Evolutionary conservation across 2,888 invertebrate species (phyloP).

Genomic region (Ligdia adustata): DNA sequence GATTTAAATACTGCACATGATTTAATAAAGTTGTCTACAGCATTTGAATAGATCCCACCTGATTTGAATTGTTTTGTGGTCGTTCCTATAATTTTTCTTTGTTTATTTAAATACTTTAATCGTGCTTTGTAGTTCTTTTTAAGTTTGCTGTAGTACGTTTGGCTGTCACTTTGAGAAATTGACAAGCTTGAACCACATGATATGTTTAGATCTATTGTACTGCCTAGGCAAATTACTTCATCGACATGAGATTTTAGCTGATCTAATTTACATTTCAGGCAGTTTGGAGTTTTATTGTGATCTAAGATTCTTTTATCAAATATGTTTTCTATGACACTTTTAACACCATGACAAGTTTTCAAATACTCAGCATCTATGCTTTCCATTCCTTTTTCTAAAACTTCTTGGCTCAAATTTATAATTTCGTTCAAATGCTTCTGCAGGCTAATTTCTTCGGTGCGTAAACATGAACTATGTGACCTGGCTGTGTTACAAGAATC

Average conservation of each 20-base stretch:
- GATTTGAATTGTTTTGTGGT: constrained; percentile 41
- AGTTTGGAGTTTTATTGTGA: background rate
- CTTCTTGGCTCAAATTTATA: constrained; percentile 37
- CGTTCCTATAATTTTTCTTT: constrained; percentile 43
- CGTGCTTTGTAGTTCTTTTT: constrained; percentile 3
- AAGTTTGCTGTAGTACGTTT: no score
- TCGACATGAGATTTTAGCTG: constrained; percentile 2
- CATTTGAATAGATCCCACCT: constrained; percentile 27
- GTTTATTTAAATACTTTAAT: constrained; percentile 37
- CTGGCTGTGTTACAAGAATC: background rate
- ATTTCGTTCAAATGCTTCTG: constrained; percentile 39
- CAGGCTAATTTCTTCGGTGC: constrained; percentile 12
- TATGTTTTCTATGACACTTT: constrained; percentile 28
- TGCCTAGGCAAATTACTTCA: constrained; percentile 2
- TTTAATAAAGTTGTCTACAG: constrained; percentile 1
- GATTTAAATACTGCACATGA: constrained; percentile 31
- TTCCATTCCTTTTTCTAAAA: constrained; percentile 36
- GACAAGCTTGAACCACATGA: no score
- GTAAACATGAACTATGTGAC: background rate
- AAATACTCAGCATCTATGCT: constrained; percentile 38
- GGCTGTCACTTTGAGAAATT: no score
- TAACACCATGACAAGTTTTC: constrained; percentile 37
- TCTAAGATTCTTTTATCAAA: background rate
- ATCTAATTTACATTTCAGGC: constrained; percentile 13
- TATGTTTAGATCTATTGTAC: background rate